A percentile compares a stretch with the other conserved stretches of the same genome.
These are phyloP conservation scores for Peribatodes rhomboidaria DNA, from an alignment of 2,888 invertebrate genomes.

Conservation along the genomic window DNA sequence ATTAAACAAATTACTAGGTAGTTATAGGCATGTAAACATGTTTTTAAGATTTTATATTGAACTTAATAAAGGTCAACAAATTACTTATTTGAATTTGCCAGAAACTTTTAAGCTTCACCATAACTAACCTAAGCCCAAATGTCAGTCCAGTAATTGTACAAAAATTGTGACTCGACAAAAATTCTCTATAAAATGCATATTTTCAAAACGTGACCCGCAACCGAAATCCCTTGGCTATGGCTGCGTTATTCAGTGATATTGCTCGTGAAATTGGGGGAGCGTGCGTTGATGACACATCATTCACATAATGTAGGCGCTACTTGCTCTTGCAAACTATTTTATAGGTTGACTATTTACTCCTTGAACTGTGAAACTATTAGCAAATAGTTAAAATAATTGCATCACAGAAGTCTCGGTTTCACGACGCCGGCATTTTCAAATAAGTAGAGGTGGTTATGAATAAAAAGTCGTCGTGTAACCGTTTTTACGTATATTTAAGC, in stretches of 20 bases:
- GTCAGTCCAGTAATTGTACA: neutral
- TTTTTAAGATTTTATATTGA: too few species aligned
- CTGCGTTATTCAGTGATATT: constrained; percentile 68
- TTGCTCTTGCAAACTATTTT: constrained; percentile 35
- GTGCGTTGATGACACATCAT: constrained; percentile 50
- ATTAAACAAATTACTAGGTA: too few species aligned
- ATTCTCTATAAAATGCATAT: neutral
- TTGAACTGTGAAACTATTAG: neutral
- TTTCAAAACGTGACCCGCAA: neutral
- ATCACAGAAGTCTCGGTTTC: neutral
- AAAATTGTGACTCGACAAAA: neutral
- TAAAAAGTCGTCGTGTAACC: too few species aligned
- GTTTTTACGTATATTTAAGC: too few species aligned
- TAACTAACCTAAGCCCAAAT: too few species aligned
- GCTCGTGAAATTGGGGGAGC: constrained; percentile 67
- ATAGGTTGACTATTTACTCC: constrained; percentile 13
- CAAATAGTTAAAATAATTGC: neutral
- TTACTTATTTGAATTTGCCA: too few species aligned
- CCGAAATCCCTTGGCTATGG: constrained; percentile 10
- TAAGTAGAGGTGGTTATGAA: too few species aligned
- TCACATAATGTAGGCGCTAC: constrained; percentile 48
- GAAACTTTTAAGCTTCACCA: too few species aligned
- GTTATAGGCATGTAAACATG: too few species aligned
- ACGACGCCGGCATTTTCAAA: neutral
- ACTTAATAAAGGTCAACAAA: too few species aligned